phyloP scores from a whole-genome alignment of 2,888 invertebrate species.

The Zaprionus bogoriensis region DNA sequence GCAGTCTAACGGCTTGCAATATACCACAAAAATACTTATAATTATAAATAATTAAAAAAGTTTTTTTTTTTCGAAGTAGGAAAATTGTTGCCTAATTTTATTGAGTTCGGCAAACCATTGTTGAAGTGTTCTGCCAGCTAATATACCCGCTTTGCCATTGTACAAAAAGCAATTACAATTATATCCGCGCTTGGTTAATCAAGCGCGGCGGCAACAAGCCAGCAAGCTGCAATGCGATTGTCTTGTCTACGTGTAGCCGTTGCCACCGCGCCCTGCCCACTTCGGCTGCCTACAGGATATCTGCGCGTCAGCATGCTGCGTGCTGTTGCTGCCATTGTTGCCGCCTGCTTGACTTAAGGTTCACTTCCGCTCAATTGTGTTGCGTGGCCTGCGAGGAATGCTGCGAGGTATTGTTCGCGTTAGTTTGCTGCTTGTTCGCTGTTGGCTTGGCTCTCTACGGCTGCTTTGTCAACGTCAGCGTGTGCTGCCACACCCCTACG shows the following conservation, averaged over 20 bases:
- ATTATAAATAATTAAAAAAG: too few species aligned
- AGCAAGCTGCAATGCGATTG: neutral
- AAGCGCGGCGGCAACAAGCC: constrained; percentile 48
- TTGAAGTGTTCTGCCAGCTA: constrained; percentile 8
- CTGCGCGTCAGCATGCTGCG: neutral
- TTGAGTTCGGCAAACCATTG: too few species aligned
- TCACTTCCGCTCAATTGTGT: constrained; percentile 56
- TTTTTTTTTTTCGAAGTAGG: too few species aligned
- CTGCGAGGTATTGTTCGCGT: too few species aligned
- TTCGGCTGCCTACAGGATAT: neutral
- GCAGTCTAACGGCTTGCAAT: too few species aligned
- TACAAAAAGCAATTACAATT: constrained; percentile 68
- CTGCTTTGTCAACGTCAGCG: constrained; percentile 18
- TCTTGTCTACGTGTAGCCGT: too few species aligned
- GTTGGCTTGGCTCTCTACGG: too few species aligned
- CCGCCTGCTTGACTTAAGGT: constrained; percentile 9
- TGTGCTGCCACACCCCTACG: neutral
- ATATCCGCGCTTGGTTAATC: constrained; percentile 78
- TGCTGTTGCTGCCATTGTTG: constrained; percentile 6
- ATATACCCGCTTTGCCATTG: neutral
- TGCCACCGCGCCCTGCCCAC: too few species aligned
- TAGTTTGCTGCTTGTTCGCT: neutral
- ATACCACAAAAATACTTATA: too few species aligned
- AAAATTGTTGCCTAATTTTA: too few species aligned
- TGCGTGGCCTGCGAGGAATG: constrained; percentile 10